Conservation (phyloP, 2,888 invertebrate genomes). For the Lycaena phlaeas region DNA sequence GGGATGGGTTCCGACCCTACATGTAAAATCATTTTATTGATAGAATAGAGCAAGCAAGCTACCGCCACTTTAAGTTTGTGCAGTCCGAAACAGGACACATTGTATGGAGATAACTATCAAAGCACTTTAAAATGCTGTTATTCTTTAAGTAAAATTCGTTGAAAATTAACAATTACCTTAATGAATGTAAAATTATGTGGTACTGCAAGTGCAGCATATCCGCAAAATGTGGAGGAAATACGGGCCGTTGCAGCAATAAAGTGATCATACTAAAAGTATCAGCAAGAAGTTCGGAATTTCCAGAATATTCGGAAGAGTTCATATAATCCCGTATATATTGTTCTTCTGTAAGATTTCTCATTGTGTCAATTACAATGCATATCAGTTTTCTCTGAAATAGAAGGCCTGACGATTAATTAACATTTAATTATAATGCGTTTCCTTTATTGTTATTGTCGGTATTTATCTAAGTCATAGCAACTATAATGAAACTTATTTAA, state of each 20-base stretch:
- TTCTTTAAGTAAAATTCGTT: not conserved
- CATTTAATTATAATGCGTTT: too few relatives aligned
- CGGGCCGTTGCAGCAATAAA: not conserved
- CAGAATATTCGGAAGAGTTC: not conserved
- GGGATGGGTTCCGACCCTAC: too few relatives aligned
- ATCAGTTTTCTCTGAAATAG: constrained; percentile 1
- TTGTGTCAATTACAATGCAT: not conserved
- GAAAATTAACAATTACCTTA: not conserved
- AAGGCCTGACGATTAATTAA: too few relatives aligned
- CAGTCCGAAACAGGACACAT: too few relatives aligned
- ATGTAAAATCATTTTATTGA: too few relatives aligned
- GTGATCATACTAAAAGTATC: not conserved
- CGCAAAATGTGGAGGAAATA: not conserved
- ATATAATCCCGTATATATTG: not conserved
- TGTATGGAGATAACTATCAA: too few relatives aligned
- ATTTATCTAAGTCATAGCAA: too few relatives aligned
- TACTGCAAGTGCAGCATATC: not conserved
- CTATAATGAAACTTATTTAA: too few relatives aligned
- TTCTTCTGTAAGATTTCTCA: not conserved
- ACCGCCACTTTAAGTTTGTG: too few relatives aligned
- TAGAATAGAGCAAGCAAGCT: too few relatives aligned
- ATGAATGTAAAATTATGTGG: not conserved
- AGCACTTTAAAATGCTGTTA: too few relatives aligned
- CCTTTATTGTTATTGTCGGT: too few relatives aligned
- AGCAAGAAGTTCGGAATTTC: not conserved